Percentiles rank a stretch among this genome's conserved stretches.
Evolutionary conservation across 2,888 invertebrate genomes (phyloP).

Genomic region (Thereva unica): DNA sequence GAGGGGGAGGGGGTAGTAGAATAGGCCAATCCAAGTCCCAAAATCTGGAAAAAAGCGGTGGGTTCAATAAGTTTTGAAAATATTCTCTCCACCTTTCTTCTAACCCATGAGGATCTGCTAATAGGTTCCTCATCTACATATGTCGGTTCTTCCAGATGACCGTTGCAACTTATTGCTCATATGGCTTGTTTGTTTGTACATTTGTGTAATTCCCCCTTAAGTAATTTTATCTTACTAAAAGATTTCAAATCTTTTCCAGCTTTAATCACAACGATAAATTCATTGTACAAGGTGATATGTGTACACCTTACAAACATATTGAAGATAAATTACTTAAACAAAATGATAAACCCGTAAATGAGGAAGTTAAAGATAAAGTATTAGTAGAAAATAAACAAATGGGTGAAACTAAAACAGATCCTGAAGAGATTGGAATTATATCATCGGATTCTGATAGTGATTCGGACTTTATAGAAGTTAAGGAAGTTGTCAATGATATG

Average conservation of each 20-base stretch:
- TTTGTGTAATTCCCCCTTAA: too few species aligned
- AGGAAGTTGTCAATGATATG: neutral
- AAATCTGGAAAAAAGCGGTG: too few species aligned
- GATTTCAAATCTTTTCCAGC: neutral
- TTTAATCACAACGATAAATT: conserved; percentile 38
- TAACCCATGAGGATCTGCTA: too few species aligned
- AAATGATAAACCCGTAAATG: neutral
- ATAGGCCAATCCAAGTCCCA: too few species aligned
- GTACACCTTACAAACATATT: neutral
- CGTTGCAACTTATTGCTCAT: too few species aligned
- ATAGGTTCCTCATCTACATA: too few species aligned
- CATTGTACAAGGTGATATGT: conserved; percentile 34
- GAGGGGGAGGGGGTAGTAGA: too few species aligned
- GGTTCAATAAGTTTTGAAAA: too few species aligned
- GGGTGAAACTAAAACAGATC: neutral
- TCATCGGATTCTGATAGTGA: conserved; percentile 46
- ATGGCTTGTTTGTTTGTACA: too few species aligned
- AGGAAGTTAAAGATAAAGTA: neutral
- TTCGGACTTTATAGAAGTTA: conserved; percentile 51
- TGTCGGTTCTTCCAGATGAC: too few species aligned
- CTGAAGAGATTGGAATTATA: conserved; percentile 34
- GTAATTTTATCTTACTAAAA: too few species aligned
- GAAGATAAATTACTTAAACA: neutral
- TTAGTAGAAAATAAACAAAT: neutral
- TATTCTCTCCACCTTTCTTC: too few species aligned